Conservation (phyloP, 2,888 invertebrate species). For the Cyrtodaria siliqua region DNA sequence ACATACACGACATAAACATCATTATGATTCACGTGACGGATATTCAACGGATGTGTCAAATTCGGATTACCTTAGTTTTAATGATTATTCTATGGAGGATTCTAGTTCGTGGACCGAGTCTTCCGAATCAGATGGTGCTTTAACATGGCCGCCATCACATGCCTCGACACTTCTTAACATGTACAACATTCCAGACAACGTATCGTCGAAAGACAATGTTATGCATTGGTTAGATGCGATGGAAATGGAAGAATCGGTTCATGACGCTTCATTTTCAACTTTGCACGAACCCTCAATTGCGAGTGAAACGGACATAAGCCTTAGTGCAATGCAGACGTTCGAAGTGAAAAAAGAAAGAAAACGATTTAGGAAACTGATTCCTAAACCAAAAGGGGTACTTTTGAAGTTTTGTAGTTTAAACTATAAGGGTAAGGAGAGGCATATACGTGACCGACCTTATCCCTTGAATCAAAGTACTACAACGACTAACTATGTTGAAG, state of each 20-base stretch:
- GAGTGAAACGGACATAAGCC: conserved; percentile 58
- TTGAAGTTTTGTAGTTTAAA: conserved; percentile 62
- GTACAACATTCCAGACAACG: conserved; percentile 65
- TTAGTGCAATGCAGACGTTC: conserved; percentile 59
- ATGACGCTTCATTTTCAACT: conserved; percentile 52
- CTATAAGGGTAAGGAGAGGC: conserved; percentile 59
- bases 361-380: conserved; percentile 48
- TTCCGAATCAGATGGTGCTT: conserved; percentile 65
- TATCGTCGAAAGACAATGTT: conserved; percentile 66
- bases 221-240: conserved; percentile 67
- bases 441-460: conserved; percentile 48
- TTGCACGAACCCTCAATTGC: conserved; percentile 41
- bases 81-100: conserved; percentile 57
- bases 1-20: not conserved
- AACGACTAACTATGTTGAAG: not conserved
- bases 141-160: conserved; percentile 71
- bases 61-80: conserved; percentile 65
- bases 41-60: conserved; percentile 65
- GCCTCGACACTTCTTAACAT: conserved; percentile 61
- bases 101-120: conserved; percentile 56
- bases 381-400: conserved; percentile 60
- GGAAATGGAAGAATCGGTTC: conserved; percentile 34
- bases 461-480: conserved; percentile 39
- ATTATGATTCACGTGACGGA: conserved; percentile 27
- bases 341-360: conserved; percentile 57